These are phyloP conservation scores for Agrochola litura DNA, from an alignment of 2,888 invertebrate genomes.

Conservation along the genomic window DNA sequence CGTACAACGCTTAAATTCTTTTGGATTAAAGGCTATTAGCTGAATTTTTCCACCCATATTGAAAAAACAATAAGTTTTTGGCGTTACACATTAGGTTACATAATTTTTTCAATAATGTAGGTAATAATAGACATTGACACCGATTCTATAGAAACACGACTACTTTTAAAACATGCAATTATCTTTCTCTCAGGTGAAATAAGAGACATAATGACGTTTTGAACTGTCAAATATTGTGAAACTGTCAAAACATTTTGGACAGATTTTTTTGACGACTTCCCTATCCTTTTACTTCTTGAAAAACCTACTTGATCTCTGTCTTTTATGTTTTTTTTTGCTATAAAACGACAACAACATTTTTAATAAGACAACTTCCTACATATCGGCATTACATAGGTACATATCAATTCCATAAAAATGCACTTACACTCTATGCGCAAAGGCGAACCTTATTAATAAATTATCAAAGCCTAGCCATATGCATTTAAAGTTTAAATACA, in stretches of 20 bases:
- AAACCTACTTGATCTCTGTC: too few species aligned
- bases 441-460: constrained; percentile 31
- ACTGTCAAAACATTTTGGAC: neutral
- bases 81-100: constrained; percentile 47
- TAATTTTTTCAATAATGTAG: constrained; percentile 22
- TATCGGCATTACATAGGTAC: constrained; percentile 10
- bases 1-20: constrained; percentile 15
- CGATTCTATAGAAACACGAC: constrained; percentile 22
- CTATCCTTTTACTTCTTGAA: neutral
- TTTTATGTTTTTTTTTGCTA: neutral
- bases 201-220: neutral
- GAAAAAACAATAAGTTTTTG: constrained; percentile 32
- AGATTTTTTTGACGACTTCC: neutral
- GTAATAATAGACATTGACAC: constrained; percentile 11
- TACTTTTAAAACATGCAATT: neutral
- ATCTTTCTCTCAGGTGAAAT: neutral
- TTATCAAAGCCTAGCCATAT: constrained; percentile 44
- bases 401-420: constrained; percentile 63
- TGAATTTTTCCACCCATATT: neutral
- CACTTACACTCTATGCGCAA: constrained; percentile 22
- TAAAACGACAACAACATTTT: neutral
- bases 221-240: neutral
- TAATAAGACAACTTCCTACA: constrained; percentile 1
- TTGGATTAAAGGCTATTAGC: constrained; percentile 21
- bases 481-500: constrained; percentile 23